Evolutionary conservation across 2,888 invertebrate species (phyloP), one percentile per base, ranked within the genome.

Genomic region (Mesorhabditis spiculigera): DNA sequence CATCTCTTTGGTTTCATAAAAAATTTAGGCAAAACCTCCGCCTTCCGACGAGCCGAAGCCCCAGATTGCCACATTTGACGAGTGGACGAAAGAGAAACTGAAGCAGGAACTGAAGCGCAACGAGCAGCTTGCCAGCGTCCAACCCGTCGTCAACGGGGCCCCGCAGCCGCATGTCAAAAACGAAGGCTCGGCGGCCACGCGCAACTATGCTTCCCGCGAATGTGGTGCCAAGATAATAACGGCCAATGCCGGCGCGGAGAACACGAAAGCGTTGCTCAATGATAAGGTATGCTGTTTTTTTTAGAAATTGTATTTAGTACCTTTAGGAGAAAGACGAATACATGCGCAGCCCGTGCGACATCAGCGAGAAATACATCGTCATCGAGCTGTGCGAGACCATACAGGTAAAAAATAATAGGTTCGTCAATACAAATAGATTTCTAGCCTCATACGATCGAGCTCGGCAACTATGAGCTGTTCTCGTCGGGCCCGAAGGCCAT

Each of bases 351-450:
- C 93, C 94, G 0, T 99, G 98, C 87, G 93, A 92, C 79, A 86
- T 86, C 75, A 88, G 88, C 73, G 86, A 78, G 66, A 85, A 86
- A 71, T 85, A 78, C 65, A 94, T 99, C 87, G 91, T 96, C 44
- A 92, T 98, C 4, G 97, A 99, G 88, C 90, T 99, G 3, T 99
- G 98, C 88, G 98, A 99, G 86, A 93, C 95, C 4, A 92, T 99
- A 74, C 95, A 95, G 88, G 81, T 79, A 65, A 10, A 45, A 45
- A n/a, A 10, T 50, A 13, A 2, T 10, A 50, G n/a, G n/a, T 13
- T 50, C 72, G 50, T 50, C n/a, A n/a, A 50, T 13, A 50, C 1
- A 50, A 8, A 16, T 64, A n/a, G 2, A 10, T 62, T 72, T 79
- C 71, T 94, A 95, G 88, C 93, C 95, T 4, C 93, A 85, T 63